A percentile compares a stretch with the other conserved stretches of the same genome.
Conservation (phyloP, 2,888 invertebrate species). For the Drosophila kokeensis region DNA sequence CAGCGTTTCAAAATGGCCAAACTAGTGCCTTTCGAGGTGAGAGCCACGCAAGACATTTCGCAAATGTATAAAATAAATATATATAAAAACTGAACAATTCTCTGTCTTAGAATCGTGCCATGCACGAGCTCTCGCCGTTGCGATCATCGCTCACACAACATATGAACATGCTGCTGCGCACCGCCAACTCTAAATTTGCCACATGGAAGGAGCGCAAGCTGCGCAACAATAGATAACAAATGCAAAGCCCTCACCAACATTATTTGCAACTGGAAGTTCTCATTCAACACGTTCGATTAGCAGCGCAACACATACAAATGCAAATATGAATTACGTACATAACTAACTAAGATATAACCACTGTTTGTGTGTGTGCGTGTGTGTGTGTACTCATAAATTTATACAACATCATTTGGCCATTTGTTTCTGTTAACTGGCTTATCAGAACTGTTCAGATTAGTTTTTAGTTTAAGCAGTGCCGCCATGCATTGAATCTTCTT, state of each 20-base stretch:
- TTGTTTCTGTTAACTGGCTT: constrained; percentile 12
- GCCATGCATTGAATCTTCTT: neutral
- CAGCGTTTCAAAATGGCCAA: constrained; percentile 94
- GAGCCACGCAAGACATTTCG: constrained; percentile 13
- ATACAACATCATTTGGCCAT: constrained; percentile 6
- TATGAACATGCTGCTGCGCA: constrained; percentile 93
- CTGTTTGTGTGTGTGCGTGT: constrained; percentile 32
- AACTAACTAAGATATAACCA: constrained; percentile 35
- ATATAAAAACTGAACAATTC: neutral
- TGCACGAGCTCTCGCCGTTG: constrained; percentile 92
- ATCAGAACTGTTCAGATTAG: neutral
- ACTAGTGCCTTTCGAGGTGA: constrained; percentile 93
- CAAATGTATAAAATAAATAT: neutral
- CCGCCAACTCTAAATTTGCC: constrained; percentile 93
- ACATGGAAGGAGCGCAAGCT: constrained; percentile 93
- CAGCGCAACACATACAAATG: constrained; percentile 41
- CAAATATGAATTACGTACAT: constrained; percentile 35
- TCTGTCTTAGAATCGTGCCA: constrained; percentile 89
- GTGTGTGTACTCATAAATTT: constrained; percentile 43
- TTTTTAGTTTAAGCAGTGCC: neutral
- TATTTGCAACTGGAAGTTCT: constrained; percentile 36
- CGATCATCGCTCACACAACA: constrained; percentile 93
- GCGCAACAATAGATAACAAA: constrained; percentile 85
- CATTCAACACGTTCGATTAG: constrained; percentile 24
- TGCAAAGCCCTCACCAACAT: constrained; percentile 22